These are phyloP conservation scores for Pseudolycoriella hygida DNA, from an alignment of 2,888 invertebrate species.

Conservation along the genomic window DNA sequence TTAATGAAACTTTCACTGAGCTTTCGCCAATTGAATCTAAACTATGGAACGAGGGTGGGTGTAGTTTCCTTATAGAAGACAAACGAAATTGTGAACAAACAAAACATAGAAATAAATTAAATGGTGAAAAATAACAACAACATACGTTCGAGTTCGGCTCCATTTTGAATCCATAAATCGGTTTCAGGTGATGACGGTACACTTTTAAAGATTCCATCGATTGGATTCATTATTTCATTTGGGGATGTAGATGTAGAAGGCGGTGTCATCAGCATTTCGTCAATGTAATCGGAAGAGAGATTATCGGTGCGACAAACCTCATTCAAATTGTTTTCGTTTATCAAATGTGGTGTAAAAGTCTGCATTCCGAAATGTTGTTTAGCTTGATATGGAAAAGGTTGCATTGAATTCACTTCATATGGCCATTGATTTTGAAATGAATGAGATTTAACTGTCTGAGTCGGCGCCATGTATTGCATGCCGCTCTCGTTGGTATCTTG, in stretches of 20 bases:
- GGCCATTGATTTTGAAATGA: too few species aligned
- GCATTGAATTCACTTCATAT: too few species aligned
- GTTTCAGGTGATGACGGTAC: conserved; percentile 10
- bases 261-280: conserved; percentile 26
- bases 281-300: conserved; percentile 12
- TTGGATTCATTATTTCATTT: conserved; percentile 7
- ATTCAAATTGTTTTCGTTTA: background rate
- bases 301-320: conserved; percentile 1
- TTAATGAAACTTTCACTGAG: too few species aligned
- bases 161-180: conserved; percentile 11
- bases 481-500: too few species aligned
- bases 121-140: background rate
- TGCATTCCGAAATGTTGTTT: conserved; percentile 12
- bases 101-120: background rate
- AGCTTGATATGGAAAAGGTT: too few species aligned
- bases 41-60: too few species aligned
- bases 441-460: too few species aligned
- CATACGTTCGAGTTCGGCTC: conserved; percentile 5
- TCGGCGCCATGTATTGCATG: too few species aligned
- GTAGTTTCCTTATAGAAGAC: too few species aligned
- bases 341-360: conserved; percentile 12
- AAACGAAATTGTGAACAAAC: background rate
- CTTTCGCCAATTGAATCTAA: too few species aligned
- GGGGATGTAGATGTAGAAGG: conserved; percentile 25
- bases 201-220: conserved; percentile 9